phyloP scores from a whole-genome alignment of 2,113 vertebrate genomes.

The Rhynchopsitta pachyrhyncha region DNA sequence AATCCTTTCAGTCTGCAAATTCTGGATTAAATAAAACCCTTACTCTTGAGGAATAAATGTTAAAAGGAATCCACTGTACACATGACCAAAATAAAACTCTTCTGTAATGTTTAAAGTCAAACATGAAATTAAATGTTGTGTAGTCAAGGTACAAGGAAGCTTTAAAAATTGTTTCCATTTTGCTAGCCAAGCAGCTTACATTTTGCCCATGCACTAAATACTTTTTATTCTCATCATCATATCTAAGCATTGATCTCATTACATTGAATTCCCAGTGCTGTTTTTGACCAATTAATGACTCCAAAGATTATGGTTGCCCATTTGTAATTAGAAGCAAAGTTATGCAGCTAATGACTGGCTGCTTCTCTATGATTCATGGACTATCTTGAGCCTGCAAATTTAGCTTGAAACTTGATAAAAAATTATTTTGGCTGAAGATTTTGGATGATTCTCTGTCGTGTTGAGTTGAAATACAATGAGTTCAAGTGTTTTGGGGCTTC shows the following conservation, averaged over 20 bases:
- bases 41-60: conserved; percentile 17
- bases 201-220: not conserved
- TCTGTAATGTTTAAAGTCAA: not conserved
- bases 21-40: conserved; percentile 37
- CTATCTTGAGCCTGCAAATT: conserved; percentile 19
- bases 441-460: not conserved
- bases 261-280: not conserved
- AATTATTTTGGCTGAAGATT: conserved; percentile 24
- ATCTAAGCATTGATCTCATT: not conserved
- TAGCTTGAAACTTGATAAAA: conserved; percentile 27
- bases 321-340: conserved; percentile 28
- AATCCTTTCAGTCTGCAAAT: conserved; percentile 22
- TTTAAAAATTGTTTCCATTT: not conserved
- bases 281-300: conserved; percentile 20
- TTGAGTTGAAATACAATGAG: conserved; percentile 1
- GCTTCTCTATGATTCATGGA: not conserved
- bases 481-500: conserved; percentile 32
- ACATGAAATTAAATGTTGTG: not conserved
- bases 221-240: not conserved
- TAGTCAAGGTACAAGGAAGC: conserved; percentile 3
- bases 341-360: conserved; percentile 2
- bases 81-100: not conserved
- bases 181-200: not conserved
- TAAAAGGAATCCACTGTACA: conserved; percentile 18
- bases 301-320: not conserved